These are phyloP conservation scores for Sardina pilchardus DNA, from an alignment of 2,113 vertebrate genomes.

Conservation along the genomic window DNA sequence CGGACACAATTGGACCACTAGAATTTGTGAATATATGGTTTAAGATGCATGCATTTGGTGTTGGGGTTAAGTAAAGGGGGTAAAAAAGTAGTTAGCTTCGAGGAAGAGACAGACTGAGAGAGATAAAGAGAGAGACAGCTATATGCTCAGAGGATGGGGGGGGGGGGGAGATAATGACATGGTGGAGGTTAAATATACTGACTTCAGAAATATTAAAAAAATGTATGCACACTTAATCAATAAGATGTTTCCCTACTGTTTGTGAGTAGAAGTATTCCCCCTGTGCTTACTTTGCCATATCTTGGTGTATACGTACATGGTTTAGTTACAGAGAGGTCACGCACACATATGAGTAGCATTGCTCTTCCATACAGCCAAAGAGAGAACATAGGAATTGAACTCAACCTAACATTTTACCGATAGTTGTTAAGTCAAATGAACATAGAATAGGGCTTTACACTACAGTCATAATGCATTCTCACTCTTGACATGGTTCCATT, in stretches of 20 bases:
- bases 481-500: neutral
- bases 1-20: slow-evolving; percentile 43
- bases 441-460: neutral
- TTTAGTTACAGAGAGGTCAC: slow-evolving; percentile 37
- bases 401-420: slow-evolving; percentile 3
- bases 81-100: neutral
- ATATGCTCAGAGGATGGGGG: neutral
- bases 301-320: slow-evolving; percentile 41
- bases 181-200: neutral
- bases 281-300: slow-evolving; percentile 48
- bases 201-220: neutral
- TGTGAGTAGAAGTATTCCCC: neutral
- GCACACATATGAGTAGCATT: slow-evolving; percentile 21
- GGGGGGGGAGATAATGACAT: neutral
- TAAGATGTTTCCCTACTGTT: slow-evolving; percentile 18
- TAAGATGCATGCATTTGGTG: slow-evolving; percentile 55
- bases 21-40: slow-evolving; percentile 54
- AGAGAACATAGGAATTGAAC: slow-evolving; percentile 29
- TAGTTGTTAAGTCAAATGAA: neutral
- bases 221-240: neutral
- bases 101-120: neutral
- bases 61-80: neutral
- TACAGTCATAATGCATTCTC: slow-evolving; percentile 4
- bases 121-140: neutral
- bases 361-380: slow-evolving; percentile 58